phyloP scores from a whole-genome alignment of 2,888 invertebrate species.

The Quadriops clusia region DNA sequence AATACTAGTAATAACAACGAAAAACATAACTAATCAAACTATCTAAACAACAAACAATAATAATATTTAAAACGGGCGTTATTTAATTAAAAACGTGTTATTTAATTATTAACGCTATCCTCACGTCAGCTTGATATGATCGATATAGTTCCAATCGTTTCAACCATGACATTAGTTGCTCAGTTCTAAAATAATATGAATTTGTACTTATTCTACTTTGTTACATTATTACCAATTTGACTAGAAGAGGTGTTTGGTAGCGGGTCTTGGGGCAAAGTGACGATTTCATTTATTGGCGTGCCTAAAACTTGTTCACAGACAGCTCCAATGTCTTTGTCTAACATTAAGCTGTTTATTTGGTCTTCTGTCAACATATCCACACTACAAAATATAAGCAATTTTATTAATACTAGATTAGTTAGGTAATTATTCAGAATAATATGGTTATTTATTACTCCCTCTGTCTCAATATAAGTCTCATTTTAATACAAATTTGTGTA shows the following conservation, averaged over 20 bases:
- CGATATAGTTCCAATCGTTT: no score
- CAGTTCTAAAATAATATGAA: no score
- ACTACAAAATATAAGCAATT: conserved; percentile 36
- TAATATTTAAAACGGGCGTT: neutral
- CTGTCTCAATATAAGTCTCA: no score
- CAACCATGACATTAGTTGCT: no score
- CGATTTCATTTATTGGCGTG: conserved; percentile 43
- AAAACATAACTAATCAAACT: conserved; percentile 1
- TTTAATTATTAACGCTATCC: neutral
- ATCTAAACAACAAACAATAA: neutral
- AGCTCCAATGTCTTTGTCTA: conserved; percentile 57
- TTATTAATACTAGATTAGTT: neutral
- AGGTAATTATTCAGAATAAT: neutral
- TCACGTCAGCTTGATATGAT: no score
- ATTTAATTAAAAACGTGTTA: neutral
- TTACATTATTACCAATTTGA: conserved; percentile 19
- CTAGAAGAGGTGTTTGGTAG: conserved; percentile 16
- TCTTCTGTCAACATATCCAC: conserved; percentile 68
- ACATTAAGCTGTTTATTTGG: conserved; percentile 61
- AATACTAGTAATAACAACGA: no score
- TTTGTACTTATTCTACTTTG: no score
- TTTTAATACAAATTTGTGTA: no score
- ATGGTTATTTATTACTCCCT: conserved; percentile 2
- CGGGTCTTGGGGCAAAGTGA: conserved; percentile 27
- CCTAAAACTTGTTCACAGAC: conserved; percentile 57